Base-by-base conservation (phyloP, 1,140 invertebrate species). In the Fragariocoptes setiger region DNA sequence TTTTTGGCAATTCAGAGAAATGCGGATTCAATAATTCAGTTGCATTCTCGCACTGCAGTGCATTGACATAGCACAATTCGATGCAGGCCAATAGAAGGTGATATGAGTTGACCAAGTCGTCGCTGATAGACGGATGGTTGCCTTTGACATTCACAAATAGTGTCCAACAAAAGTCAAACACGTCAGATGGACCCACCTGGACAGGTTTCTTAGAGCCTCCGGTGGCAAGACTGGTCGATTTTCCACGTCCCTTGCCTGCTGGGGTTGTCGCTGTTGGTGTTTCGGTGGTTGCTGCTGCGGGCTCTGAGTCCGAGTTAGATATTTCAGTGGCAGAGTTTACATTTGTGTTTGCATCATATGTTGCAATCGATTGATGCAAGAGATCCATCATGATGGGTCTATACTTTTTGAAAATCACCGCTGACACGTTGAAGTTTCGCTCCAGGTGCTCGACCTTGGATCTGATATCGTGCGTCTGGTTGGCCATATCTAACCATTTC, bases 401-500 rank as follows among this genome's bases (percentile, higher is more conserved):
- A 57, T 76, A 94, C 51, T 88, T 85, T 51, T 85, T 77, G 54
- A 83, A 95, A 44, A 90, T 72, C 5, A 86, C 73, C 49, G 76
- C 77, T 13, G 86, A 85, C 1, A 95, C 85, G 43, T 76, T 72
- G 65, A 94, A 94, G 52, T 85, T 90, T 39, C 72, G 66, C 52
- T 94, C 75, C 38, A 95, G 57, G 43, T 70, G 66, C 39, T 79
- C 72, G 39, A 95, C 74, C 57, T 77, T 78, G 17, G 71, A 65
- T 42, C 71, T 64, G 51, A 92, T 82, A 36, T 80, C 74, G 47
- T 71, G 67, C 1, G 76, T 66, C 54, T 88, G 66, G 47, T 72
- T 72, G 0, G 78, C 71, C 82, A 95, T 90, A 49, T 86, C 78
- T 37, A 75, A 71, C 88, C 88, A 95, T 52, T 75, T 76, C 54